A percentile compares a stretch with the other conserved stretches of the same genome.
These are phyloP conservation scores for Hemicentrotus pulcherrimus DNA, from an alignment of 35 echinoderm and acorn worm species.

Conservation along the genomic window DNA sequence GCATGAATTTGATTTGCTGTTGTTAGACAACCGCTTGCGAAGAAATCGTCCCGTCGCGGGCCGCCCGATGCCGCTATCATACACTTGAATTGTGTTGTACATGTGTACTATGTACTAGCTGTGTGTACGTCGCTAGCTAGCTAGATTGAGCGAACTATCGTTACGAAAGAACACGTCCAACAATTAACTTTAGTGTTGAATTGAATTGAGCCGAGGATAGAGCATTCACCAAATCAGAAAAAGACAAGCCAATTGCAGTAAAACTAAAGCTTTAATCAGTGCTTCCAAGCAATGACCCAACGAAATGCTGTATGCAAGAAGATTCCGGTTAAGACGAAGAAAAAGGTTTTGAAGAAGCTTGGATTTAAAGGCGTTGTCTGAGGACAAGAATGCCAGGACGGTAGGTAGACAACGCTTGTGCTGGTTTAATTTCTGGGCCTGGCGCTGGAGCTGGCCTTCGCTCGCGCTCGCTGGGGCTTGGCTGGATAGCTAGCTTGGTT, in stretches of 20 bases:
- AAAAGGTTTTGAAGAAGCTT: constrained; percentile 22
- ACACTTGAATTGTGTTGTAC: not conserved
- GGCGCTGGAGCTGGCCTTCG: not conserved
- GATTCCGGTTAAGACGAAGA: constrained; percentile 24
- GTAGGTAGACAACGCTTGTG: not conserved
- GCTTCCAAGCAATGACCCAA: constrained; percentile 36
- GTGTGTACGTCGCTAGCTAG: no score
- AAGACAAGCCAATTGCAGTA: not conserved
- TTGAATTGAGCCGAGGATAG: not conserved
- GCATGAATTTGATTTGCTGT: not conserved
- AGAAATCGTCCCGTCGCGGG: no score
- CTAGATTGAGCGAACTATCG: no score
- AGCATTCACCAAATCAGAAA: not conserved
- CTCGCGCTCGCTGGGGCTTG: not conserved
- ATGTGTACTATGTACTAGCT: not conserved
- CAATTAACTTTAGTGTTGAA: not conserved
- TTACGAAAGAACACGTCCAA: no score
- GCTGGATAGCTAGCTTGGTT: not conserved
- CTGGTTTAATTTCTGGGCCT: not conserved
- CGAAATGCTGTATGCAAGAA: constrained; percentile 13
- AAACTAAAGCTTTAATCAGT: not conserved
- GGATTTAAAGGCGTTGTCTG: not conserved
- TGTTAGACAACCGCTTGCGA: no score
- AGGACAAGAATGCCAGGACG: constrained; percentile 34
- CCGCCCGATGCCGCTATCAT: no score